Percentiles rank a stretch among this genome's conserved stretches.
These are phyloP conservation scores for Pimpla rufipes DNA, from an alignment of 2,888 invertebrate species.

Conservation along the genomic window DNA sequence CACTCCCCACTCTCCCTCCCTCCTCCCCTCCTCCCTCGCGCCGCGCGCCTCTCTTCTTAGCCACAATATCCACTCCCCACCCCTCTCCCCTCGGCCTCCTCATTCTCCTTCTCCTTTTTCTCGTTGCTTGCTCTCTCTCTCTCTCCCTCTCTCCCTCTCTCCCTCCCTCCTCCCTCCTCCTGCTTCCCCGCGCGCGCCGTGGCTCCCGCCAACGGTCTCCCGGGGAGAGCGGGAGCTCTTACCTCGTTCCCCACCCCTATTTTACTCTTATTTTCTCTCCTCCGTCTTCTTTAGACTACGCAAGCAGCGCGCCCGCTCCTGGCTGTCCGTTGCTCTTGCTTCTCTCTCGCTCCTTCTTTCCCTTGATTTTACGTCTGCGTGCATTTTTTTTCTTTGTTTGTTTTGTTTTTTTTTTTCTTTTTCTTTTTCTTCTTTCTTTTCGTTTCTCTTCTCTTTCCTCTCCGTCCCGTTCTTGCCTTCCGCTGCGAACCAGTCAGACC, in stretches of 20 bases:
- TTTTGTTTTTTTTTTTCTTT: background rate
- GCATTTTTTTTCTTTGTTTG: slow-evolving; percentile 11
- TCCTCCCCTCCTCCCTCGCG: slow-evolving; percentile 36
- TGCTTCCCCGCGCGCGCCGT: background rate
- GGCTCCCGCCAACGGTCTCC: slow-evolving; percentile 41
- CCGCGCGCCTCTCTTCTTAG: slow-evolving; percentile 5
- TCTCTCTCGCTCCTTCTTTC: slow-evolving; percentile 39
- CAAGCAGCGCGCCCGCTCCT: slow-evolving; percentile 26
- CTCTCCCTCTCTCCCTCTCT: background rate
- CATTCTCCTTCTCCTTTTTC: slow-evolving; percentile 40
- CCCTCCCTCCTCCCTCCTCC: slow-evolving; percentile 43
- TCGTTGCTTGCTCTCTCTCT: slow-evolving; percentile 10
- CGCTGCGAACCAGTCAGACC: slow-evolving; percentile 68
- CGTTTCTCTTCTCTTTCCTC: slow-evolving; percentile 38
- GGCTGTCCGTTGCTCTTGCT: slow-evolving; percentile 41
- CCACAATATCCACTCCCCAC: slow-evolving; percentile 9
- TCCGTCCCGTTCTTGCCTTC: slow-evolving; percentile 49
- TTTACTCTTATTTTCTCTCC: slow-evolving; percentile 67
- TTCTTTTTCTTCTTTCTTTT: background rate
- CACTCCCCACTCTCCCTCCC: slow-evolving; percentile 21
- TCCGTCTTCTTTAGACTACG: slow-evolving; percentile 46
- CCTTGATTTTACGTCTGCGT: slow-evolving; percentile 26
- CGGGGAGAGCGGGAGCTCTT: slow-evolving; percentile 56
- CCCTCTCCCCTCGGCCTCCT: slow-evolving; percentile 31
- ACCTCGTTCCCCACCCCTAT: slow-evolving; percentile 50